phyloP scores from a whole-genome alignment of 2,797 vertebrate genomes.

The Sus cebifrons region DNA sequence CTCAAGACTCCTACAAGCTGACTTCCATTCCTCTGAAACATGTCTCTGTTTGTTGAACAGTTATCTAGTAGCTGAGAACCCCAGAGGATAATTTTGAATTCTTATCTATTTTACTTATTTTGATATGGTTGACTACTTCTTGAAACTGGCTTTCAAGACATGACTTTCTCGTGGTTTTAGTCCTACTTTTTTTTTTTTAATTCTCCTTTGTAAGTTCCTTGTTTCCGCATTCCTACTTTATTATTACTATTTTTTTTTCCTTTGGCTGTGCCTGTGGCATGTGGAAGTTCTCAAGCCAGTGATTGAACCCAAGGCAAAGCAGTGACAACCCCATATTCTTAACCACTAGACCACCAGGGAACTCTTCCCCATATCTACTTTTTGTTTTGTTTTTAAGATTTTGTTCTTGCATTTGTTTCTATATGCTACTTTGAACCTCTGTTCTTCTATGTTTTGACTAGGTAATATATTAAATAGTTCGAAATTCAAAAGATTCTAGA shows the following conservation, averaged over 20 bases:
- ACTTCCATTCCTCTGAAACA: not conserved
- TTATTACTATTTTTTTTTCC: too few species aligned
- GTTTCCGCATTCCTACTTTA: not conserved
- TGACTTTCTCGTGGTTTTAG: not conserved
- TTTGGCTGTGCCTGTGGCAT: too few species aligned
- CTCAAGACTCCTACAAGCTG: not conserved
- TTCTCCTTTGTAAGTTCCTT: not conserved
- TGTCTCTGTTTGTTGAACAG: not conserved
- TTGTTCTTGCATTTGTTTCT: not conserved
- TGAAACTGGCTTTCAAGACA: not conserved
- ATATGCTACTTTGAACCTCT: not conserved
- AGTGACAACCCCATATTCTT: too few species aligned
- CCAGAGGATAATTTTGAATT: not conserved
- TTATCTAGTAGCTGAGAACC: not conserved
- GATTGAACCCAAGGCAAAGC: too few species aligned
- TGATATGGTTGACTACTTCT: not conserved
- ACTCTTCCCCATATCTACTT: too few species aligned
- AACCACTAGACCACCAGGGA: too few species aligned
- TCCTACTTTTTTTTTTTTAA: not conserved
- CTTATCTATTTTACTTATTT: not conserved
- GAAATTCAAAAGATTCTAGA: conserved; percentile 18
- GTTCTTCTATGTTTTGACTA: not conserved
- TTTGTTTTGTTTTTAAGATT: not conserved
- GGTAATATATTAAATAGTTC: not conserved
- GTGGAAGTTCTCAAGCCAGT: too few species aligned